A percentile compares a stretch with the other conserved stretches of the same genome.
phyloP scores from a whole-genome alignment of 2,888 invertebrate genomes.

The Acronicta psi region DNA sequence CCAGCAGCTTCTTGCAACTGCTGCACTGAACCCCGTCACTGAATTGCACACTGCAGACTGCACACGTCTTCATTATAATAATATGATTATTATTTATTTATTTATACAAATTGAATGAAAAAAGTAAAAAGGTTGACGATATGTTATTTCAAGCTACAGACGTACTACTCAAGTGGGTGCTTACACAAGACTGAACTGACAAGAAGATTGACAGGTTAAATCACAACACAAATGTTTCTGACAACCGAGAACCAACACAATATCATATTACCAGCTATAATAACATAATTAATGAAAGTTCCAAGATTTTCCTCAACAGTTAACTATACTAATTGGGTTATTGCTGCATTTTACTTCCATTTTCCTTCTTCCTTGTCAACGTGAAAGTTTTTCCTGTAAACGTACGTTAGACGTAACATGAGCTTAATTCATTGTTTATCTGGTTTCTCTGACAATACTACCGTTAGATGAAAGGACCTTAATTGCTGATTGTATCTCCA shows the following conservation, averaged over 20 bases:
- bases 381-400: slow-evolving; percentile 47
- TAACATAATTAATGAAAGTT: slow-evolving; percentile 22
- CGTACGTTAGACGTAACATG: slow-evolving; percentile 34
- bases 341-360: slow-evolving; percentile 46
- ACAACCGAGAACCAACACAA: background rate
- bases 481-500: slow-evolving; percentile 37
- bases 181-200: too few relatives aligned
- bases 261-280: slow-evolving; percentile 5
- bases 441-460: slow-evolving; percentile 39
- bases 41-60: too few relatives aligned
- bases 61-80: too few relatives aligned
- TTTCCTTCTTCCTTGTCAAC: slow-evolving; percentile 24
- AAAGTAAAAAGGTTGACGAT: too few relatives aligned
- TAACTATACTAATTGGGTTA: slow-evolving; percentile 57
- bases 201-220: too few relatives aligned
- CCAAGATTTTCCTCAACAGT: slow-evolving; percentile 22
- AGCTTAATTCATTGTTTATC: slow-evolving; percentile 54
- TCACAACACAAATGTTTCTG: background rate
- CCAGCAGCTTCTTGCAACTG: too few relatives aligned
- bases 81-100: too few relatives aligned
- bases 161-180: too few relatives aligned
- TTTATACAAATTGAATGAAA: too few relatives aligned
- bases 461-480: slow-evolving; percentile 18
- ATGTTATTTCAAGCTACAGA: too few relatives aligned
- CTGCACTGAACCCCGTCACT: too few relatives aligned